Evolutionary conservation across 2,888 invertebrate species (phyloP).

Genomic region (Branchinecta sandiegonensis): DNA sequence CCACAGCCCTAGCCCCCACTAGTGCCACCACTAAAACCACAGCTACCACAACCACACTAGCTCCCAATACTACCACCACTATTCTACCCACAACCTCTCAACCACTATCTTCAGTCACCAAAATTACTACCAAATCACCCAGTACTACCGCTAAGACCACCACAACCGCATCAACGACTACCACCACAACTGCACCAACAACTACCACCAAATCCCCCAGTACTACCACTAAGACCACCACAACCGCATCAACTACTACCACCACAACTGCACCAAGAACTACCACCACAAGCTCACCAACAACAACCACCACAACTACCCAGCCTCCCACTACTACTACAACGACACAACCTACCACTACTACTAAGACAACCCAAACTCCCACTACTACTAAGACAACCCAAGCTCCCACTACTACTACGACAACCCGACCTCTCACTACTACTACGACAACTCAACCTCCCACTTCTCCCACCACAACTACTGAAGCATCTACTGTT

Average conservation of each 20-base stretch:
- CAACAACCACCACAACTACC: conserved; percentile 25
- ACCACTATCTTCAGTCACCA: conserved; percentile 23
- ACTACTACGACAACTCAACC: not conserved
- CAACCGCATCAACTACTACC: conserved; percentile 25
- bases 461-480: not conserved
- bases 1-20: conserved; percentile 17
- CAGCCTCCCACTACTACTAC: conserved; percentile 28
- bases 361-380: conserved; percentile 34
- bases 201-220: conserved; percentile 25
- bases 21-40: conserved; percentile 22
- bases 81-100: conserved; percentile 18
- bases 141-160: conserved; percentile 23
- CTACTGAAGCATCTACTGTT: not conserved
- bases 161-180: conserved; percentile 24
- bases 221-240: conserved; percentile 21
- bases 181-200: conserved; percentile 25
- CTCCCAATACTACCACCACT: conserved; percentile 25
- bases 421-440: not conserved
- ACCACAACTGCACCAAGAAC: conserved; percentile 26
- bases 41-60: conserved; percentile 23
- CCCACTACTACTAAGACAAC: conserved; percentile 22
- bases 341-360: conserved; percentile 29
- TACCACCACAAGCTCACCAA: conserved; percentile 22
- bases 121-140: conserved; percentile 26
- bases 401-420: not conserved